phyloP scores from a whole-genome alignment of 2,888 invertebrate species.

The Drosophila suboccidentalis region DNA sequence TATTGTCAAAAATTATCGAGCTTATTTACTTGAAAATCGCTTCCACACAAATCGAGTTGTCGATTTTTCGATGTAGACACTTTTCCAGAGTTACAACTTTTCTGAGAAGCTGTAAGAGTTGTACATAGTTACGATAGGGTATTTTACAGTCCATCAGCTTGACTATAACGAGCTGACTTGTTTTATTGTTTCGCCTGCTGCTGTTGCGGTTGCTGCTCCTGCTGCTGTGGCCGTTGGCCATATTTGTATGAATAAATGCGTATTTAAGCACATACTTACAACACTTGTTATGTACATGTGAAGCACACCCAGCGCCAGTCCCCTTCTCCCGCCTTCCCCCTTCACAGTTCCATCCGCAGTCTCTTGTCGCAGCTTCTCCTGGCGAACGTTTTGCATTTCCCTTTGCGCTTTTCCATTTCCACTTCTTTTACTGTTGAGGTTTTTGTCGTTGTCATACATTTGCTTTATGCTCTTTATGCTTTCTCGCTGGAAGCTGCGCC shows the following conservation, averaged over 20 bases:
- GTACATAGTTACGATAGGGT: too few species aligned
- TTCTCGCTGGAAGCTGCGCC: slow-evolving; percentile 20
- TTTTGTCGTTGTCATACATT: slow-evolving; percentile 54
- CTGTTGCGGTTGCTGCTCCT: slow-evolving; percentile 50
- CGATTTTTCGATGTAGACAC: too few species aligned
- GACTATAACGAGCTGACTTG: slow-evolving; percentile 29
- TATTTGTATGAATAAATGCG: slow-evolving; percentile 83
- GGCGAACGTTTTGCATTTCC: slow-evolving; percentile 62
- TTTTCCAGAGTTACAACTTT: too few species aligned
- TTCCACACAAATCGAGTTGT: too few species aligned
- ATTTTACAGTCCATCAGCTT: slow-evolving; percentile 3
- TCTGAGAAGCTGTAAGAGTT: too few species aligned
- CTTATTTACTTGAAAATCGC: too few species aligned
- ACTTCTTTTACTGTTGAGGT: slow-evolving; percentile 43
- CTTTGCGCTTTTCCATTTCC: slow-evolving; percentile 61
- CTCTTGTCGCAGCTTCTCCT: slow-evolving; percentile 34
- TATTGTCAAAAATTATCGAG: too few species aligned
- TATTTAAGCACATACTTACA: slow-evolving; percentile 83
- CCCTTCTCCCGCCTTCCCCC: slow-evolving; percentile 10
- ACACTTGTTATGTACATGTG: slow-evolving; percentile 74
- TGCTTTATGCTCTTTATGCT: slow-evolving; percentile 47
- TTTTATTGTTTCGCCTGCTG: slow-evolving; percentile 75
- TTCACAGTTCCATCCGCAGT: slow-evolving; percentile 20
- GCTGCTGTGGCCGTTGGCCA: slow-evolving; percentile 71
- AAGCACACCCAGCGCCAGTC: slow-evolving; percentile 46